Percentiles rank a stretch among this genome's conserved stretches.
phyloP scores from a whole-genome alignment of 2,113 vertebrate species.

The Chunga burmeisteri region DNA sequence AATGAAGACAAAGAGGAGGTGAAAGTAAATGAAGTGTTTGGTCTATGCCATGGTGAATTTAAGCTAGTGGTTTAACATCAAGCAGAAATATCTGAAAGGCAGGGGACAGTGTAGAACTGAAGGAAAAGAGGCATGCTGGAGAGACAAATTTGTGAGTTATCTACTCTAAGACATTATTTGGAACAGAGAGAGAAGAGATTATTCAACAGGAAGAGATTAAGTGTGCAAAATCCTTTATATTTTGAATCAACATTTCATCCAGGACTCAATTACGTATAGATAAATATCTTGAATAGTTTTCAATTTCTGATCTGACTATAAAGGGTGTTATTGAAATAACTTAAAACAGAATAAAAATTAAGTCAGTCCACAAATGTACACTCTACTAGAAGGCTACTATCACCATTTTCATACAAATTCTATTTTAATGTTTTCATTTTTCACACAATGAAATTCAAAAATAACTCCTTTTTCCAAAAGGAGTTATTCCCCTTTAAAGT shows the following conservation, averaged over 20 bases:
- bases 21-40: background rate
- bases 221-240: background rate
- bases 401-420: background rate
- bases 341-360: background rate
- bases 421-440: background rate
- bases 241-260: background rate
- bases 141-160: background rate
- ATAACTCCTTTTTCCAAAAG: background rate
- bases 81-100: background rate
- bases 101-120: background rate
- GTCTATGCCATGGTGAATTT: background rate
- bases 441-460: background rate
- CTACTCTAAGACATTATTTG: background rate
- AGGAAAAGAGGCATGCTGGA: background rate
- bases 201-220: background rate
- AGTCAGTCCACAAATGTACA: background rate
- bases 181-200: background rate
- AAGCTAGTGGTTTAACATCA: background rate
- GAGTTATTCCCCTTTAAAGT: background rate
- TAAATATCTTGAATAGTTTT: background rate
- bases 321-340: background rate
- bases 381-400: background rate
- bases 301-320: background rate
- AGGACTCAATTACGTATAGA: background rate
- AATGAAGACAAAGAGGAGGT: background rate